Conservation (phyloP, 2,888 invertebrate species). For the Osmoderma eremita region DNA sequence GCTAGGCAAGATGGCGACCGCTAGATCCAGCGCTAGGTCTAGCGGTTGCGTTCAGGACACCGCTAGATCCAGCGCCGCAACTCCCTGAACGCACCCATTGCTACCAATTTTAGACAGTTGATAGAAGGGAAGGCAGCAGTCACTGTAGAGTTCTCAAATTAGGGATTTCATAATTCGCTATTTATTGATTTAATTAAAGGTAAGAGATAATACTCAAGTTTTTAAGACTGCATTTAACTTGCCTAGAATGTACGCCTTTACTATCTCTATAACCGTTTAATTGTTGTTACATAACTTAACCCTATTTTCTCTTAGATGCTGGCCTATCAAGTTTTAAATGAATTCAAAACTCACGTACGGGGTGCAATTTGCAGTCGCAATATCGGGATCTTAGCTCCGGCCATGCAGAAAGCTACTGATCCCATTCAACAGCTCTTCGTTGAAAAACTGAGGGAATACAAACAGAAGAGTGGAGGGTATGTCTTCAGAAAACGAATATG, state of each 20-base stretch:
- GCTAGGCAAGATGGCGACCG: too few species aligned
- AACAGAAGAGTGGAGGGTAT: constrained; percentile 80
- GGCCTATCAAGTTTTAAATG: constrained; percentile 56
- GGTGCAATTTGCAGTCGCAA: constrained; percentile 70
- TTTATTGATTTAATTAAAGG: constrained; percentile 6
- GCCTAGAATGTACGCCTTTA: constrained; percentile 7
- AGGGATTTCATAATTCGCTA: too few species aligned
- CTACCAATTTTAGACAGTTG: too few species aligned
- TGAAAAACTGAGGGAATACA: constrained; percentile 91
- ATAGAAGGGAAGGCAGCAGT: too few species aligned
- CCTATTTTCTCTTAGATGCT: constrained; percentile 57
- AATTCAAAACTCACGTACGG: constrained; percentile 55
- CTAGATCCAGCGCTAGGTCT: too few species aligned
- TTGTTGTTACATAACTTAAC: constrained; percentile 44
- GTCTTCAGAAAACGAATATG: constrained; percentile 52
- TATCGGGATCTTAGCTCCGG: constrained; percentile 77
- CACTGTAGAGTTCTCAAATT: too few species aligned
- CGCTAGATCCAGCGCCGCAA: too few species aligned
- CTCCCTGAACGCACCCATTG: too few species aligned
- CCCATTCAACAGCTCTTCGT: constrained; percentile 95
- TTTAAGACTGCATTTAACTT: not conserved
- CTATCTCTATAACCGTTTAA: constrained; percentile 12
- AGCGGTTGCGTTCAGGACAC: too few species aligned
- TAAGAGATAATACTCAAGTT: not conserved
- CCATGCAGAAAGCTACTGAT: constrained; percentile 78